A percentile compares a stretch with the other conserved stretches of the same genome.
phyloP scores from a whole-genome alignment of 1,140 invertebrate species.

The Hylyphantes graminicola region DNA sequence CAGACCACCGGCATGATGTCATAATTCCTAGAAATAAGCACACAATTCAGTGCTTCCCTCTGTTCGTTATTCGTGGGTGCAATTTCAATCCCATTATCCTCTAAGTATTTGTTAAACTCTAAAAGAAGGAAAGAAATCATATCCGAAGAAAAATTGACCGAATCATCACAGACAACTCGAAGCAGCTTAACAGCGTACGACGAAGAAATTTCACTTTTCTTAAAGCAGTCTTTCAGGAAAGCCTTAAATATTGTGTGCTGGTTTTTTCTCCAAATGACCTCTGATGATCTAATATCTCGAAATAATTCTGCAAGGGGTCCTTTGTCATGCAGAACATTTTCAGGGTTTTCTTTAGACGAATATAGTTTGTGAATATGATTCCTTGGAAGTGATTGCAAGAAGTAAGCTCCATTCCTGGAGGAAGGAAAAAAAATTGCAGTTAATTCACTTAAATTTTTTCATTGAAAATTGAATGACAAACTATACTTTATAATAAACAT shows the following conservation, averaged over 20 bases:
- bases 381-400: neutral
- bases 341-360: neutral
- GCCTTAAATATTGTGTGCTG: neutral
- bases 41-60: slow-evolving; percentile 1
- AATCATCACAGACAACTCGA: slow-evolving; percentile 11
- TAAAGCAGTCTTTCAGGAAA: slow-evolving; percentile 5
- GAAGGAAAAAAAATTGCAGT: neutral
- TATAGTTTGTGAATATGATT: neutral
- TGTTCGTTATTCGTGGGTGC: neutral
- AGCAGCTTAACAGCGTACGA: slow-evolving; percentile 7
- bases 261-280: slow-evolving; percentile 12
- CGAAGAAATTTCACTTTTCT: slow-evolving; percentile 7
- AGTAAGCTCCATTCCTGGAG: neutral
- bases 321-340: neutral
- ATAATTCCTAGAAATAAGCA: slow-evolving; percentile 14
- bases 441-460: neutral
- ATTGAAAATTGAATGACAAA: neutral
- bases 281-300: slow-evolving; percentile 8
- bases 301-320: neutral
- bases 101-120: neutral
- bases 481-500: neutral
- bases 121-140: neutral
- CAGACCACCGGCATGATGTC: neutral
- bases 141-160: neutral
- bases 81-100: neutral